Evolutionary conservation across 1,140 invertebrate species (phyloP).

Genomic region (Ceratina australensis): DNA sequence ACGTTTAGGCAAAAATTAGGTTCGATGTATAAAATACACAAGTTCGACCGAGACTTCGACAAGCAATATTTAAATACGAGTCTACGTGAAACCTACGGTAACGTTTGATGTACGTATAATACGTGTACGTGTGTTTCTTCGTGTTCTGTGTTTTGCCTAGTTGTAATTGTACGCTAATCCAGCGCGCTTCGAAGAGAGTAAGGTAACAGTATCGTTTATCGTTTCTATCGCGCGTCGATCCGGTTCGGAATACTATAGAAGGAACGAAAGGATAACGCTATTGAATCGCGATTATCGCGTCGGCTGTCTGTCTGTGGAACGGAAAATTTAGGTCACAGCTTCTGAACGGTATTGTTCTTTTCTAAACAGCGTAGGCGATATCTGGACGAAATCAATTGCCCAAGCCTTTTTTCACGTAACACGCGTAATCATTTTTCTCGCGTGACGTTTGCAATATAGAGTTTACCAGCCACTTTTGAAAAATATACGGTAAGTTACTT

Average conservation of each 20-base stretch:
- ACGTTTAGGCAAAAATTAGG: constrained; percentile 37
- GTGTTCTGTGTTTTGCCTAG: neutral
- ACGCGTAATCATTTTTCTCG: neutral
- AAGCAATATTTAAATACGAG: constrained; percentile 21
- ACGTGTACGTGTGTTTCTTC: neutral
- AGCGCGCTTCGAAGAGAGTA: constrained; percentile 13
- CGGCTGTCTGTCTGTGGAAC: neutral
- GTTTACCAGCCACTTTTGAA: constrained; percentile 45
- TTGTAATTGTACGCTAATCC: constrained; percentile 32
- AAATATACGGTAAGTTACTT: constrained; percentile 50
- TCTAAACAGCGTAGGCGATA: constrained; percentile 27
- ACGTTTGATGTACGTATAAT: neutral
- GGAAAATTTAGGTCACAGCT: constrained; percentile 12
- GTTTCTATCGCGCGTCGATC: constrained; percentile 13
- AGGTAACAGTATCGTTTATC: constrained; percentile 2
- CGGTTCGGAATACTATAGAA: constrained; percentile 7
- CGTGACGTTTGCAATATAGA: constrained; percentile 1
- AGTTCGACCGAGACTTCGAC: constrained; percentile 7
- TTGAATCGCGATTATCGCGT: neutral
- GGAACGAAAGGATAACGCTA: neutral
- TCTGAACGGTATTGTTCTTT: constrained; percentile 14
- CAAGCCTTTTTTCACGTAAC: neutral
- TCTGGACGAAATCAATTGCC: constrained; percentile 43
- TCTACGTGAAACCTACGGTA: constrained; percentile 19
- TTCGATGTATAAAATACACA: constrained; percentile 52